Base-by-base conservation (phyloP, 2,888 invertebrate genomes). In the Mythimna pallens region DNA sequence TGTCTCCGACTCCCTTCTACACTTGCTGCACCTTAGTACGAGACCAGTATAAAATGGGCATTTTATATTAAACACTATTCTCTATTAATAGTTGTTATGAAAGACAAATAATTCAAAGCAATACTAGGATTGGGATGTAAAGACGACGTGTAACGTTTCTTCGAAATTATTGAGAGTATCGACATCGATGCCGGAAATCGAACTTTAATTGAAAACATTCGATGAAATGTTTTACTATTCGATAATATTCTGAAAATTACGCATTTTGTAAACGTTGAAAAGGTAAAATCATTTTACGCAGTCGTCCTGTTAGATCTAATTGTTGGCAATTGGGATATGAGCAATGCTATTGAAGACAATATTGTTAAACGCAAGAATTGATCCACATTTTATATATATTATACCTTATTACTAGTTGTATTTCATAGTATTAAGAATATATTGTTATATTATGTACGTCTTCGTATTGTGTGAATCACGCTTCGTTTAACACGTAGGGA, bases 281-380 rank as follows among this genome's bases (percentile, higher is more conserved):
- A 76, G 70, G 36, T 73, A 78, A 59, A 71, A 73, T 74, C 65
- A 73, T 80, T 79, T 76, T 78, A 74, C 57, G 70, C 75, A 61
- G 80, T 78, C 83, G 78, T 83, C 78, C 74, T 86, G 73, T 87
- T 88, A 85, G 84, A 89, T 85, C 86, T 87, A 84, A 83, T 89
- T 89, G 86, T 90, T 91, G 89, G 89, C 84, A 87, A 87, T 88
- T 89, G 87, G 89, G 84, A 91, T 89, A 88, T 90, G 92, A 94
- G 94, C 93, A 94, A 94, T 94, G 94, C 91, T 94, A 95, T 91
- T 89, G 89, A 94, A 93, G 96, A 96, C 96, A 96, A 96, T 96
- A 96, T 95, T 96, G 95, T 95, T 96, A 92, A 92, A 93, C 86
- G 92, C 94, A 94, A 94, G 90, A 91, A 90, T 92, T 94, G 92